Percentiles rank a stretch among this genome's conserved stretches.
phyloP scores from a whole-genome alignment of 1,140 invertebrate genomes.

The Physella acuta region DNA sequence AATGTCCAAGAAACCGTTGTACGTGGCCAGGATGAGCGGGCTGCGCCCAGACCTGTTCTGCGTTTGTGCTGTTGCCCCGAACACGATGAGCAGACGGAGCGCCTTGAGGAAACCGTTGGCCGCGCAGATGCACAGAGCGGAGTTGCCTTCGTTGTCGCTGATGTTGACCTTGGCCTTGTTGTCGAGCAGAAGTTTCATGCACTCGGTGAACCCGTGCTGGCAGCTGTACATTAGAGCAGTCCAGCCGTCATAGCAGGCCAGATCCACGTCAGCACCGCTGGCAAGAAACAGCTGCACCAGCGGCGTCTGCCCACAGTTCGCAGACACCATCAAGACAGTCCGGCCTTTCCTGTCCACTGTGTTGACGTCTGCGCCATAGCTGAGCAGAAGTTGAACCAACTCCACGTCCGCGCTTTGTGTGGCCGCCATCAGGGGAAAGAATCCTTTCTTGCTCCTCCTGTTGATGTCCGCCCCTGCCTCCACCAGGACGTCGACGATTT shows the following conservation, averaged over 20 bases:
- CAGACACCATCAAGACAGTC: conserved; percentile 15
- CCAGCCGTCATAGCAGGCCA: conserved; percentile 1
- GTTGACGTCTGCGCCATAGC: conserved; percentile 10
- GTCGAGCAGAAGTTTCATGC: conserved; percentile 14
- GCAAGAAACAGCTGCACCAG: background rate
- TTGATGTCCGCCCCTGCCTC: conserved; percentile 1
- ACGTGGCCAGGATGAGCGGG: conserved; percentile 8
- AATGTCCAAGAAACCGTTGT: conserved; percentile 5
- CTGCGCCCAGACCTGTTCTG: conserved; percentile 7
- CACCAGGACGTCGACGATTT: conserved; percentile 8
- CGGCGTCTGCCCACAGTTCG: background rate
- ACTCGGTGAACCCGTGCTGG: conserved; percentile 15
- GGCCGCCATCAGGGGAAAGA: conserved; percentile 18
- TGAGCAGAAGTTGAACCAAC: conserved; percentile 3
- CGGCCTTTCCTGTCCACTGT: conserved; percentile 14
- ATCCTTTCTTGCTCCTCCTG: background rate
- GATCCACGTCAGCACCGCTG: background rate
- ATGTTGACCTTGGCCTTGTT: background rate
- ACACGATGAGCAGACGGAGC: background rate
- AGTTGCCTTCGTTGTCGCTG: conserved; percentile 17
- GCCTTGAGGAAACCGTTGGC: conserved; percentile 16
- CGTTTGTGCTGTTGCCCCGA: background rate
- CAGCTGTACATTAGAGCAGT: conserved; percentile 17
- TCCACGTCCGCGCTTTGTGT: background rate
- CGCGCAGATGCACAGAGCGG: conserved; percentile 6